Base-by-base conservation (phyloP, 2,113 vertebrate genomes). In the Ranitomeya variabilis region DNA sequence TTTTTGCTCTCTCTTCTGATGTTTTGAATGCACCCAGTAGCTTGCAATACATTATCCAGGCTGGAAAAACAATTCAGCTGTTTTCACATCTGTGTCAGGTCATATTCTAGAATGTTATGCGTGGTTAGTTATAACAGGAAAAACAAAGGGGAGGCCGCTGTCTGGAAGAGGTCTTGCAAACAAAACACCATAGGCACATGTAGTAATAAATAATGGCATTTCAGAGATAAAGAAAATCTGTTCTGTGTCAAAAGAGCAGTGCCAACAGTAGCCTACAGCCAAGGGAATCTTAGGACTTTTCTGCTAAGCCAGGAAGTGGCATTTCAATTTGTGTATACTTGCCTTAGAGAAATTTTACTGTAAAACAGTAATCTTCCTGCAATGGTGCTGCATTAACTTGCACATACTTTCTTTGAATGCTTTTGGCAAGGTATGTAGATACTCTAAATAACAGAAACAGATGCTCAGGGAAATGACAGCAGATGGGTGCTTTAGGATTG, bases 341-440 rank as follows among this genome's bases (percentile, higher is more conserved):
- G 91, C 91, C 92, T 94, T 60, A 37, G 87, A 93, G 92, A 91
- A 78, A 91, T 93, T 92, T 91, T 90, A 93, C 91, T 91, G 92
- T 91, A 93, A 93, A 93, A 91, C 91, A 91, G 91, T 95, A 93
- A 94, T 92, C 80, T 88, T 64, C 90, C 91, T 93, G 89, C 93
- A 94, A 93, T 87, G 69, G 92, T 88, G 92, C 89, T 62, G 85
- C 91, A 94, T 92, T 91, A 92, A 92, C 79, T 93, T 91, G 87
- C 89, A 88, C 91, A 90, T 52, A 80, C 7, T 21, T 6, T 67
- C 59, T 91, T 87, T 88, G 82, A 80, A 85, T 59, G 88, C 89
- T 92, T 90, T 90, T 91, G 91, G 91, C 91, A 92, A 92, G 74
- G 77, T 82, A 91, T 0, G 91, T 18, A 91, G 91, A 92, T 91